Percentiles rank a stretch among this genome's conserved stretches.
These are phyloP conservation scores for Ceratosolen solmsi DNA, from an alignment of 1,140 invertebrate genomes.

Conservation along the genomic window DNA sequence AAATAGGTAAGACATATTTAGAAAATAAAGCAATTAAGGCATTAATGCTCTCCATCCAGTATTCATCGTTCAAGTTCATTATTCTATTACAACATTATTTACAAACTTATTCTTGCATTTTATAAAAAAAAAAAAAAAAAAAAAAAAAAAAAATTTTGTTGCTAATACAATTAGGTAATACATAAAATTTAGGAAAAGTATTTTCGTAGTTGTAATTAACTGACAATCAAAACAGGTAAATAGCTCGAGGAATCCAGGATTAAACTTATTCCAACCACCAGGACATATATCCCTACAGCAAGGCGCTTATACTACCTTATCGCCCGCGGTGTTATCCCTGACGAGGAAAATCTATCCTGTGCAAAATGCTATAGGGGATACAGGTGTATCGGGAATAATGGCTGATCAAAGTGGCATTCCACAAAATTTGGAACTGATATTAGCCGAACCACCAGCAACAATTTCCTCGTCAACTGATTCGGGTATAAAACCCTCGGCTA, in stretches of 20 bases:
- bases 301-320: conserved; percentile 30
- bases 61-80: no score
- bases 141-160: not conserved
- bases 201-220: conserved; percentile 41
- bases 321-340: conserved; percentile 37
- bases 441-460: conserved; percentile 62
- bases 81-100: no score
- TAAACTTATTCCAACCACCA: conserved; percentile 54
- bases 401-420: conserved; percentile 66
- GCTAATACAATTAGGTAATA: conserved; percentile 23
- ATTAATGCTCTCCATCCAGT: no score
- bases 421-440: conserved; percentile 66
- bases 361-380: conserved; percentile 43
- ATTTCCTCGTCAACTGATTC: conserved; percentile 54
- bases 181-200: conserved; percentile 20
- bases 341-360: conserved; percentile 43
- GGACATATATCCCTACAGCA: conserved; percentile 44
- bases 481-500: conserved; percentile 58
- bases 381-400: conserved; percentile 46
- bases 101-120: no score
- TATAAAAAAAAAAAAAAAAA: not conserved
- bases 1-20: no score
- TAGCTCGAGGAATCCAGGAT: conserved; percentile 56
- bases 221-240: conserved; percentile 60
- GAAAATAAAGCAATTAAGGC: no score